Evolutionary conservation across 2,888 invertebrate species (phyloP), one percentile per base, ranked within the genome.

Genomic region (Eupithecia exiguata): DNA sequence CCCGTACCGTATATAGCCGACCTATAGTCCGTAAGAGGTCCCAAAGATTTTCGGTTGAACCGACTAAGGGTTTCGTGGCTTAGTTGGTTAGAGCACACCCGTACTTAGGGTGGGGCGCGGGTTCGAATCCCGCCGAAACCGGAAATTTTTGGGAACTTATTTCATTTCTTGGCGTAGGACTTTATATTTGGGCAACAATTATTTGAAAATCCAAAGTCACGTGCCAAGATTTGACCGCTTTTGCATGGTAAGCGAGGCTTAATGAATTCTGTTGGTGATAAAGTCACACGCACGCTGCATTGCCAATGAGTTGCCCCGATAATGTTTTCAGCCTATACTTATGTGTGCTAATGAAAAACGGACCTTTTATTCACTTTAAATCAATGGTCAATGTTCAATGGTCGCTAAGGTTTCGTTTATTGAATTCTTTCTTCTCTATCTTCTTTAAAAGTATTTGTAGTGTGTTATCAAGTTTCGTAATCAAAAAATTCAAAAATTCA

Each of bases 221-320:
- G 38, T 65, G 38, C 12, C 10, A 63, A 63, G 63, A 65, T 65
- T 65, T 65, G 21, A 65, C 63, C 4, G 63, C n/a, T 80, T 84
- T 83, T 81, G 77, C 76, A 79, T 82, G 81, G 81, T 82, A 83
- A 82, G 63, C 10, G 9, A 10, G 36, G n/a, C n/a, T n/a, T 81
- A 84, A 78, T 38, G 40, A 40, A 66, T 66, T 25, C 40, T 38
- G 21, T 25, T 74, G 21, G 66, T 40, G 66, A 66, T 65, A 65
- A 65, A 65, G 21, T 63, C 75, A 75, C 77, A 79, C 80, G 74
- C 75, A 77, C 74, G 43, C 68, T 71, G 76, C 77, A 80, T 78
- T 79, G 71, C 21, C 69, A 81, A 81, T 80, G 75, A 75, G 70
- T 25, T 25, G 3, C 62, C 30, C 68, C 68, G 46, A 58, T 70